Conservation (phyloP, 2,797 vertebrate genomes). For the Peromyscus eremicus region DNA sequence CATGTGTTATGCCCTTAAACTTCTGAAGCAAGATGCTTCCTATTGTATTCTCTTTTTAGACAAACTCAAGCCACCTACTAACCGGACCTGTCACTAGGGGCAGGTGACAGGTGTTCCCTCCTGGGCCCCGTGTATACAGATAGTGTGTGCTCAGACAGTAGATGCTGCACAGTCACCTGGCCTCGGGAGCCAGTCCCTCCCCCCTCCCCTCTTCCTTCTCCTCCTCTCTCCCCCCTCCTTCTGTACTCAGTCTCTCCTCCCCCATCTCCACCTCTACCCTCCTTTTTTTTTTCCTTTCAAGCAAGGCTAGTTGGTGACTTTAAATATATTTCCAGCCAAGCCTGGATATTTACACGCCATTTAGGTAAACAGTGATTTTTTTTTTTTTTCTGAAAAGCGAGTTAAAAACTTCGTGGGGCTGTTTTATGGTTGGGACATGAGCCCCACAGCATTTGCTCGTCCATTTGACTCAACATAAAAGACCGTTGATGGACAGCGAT, state of each 20-base stretch:
- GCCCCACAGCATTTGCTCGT: neutral
- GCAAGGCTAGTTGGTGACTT: neutral
- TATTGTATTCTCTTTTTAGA: neutral
- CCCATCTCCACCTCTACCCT: neutral
- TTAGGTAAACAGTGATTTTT: neutral
- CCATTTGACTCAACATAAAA: neutral
- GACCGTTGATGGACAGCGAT: neutral
- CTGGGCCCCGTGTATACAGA: neutral
- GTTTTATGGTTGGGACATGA: neutral
- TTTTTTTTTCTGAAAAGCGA: neutral
- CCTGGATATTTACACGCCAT: neutral
- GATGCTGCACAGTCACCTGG: neutral
- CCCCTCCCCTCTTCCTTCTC: neutral
- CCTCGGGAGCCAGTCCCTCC: neutral
- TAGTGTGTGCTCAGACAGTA: neutral
- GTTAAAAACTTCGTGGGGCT: neutral
- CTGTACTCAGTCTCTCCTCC: too few relatives aligned
- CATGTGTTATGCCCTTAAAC: neutral
- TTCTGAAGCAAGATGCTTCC: neutral
- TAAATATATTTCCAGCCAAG: constrained; percentile 54
- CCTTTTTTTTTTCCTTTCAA: neutral
- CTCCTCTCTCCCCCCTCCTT: neutral
- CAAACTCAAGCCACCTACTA: neutral
- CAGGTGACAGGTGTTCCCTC: neutral
- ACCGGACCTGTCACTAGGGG: neutral